Base-by-base conservation (phyloP, 2,797 vertebrate genomes). In the Rhinatrema bivittatum region DNA sequence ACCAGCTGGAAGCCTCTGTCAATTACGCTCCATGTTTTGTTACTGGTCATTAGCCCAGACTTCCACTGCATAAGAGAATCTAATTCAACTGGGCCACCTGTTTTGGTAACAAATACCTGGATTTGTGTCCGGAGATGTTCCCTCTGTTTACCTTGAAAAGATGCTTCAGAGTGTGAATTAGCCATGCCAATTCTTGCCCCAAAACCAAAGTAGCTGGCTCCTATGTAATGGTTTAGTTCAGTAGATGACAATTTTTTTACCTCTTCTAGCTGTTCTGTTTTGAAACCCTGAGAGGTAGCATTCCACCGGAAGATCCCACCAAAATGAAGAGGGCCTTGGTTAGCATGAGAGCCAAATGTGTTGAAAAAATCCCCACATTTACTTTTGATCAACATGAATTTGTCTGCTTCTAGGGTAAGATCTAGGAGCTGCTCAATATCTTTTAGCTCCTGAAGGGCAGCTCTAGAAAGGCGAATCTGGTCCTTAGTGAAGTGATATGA, bases 231-330 rank as follows among this genome's bases (percentile, higher is more conserved):
- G 25, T 53, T 12, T 2, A 82, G 42, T 0, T 33, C 47, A 4
- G 64, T 2, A 2, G 21, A 50, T 1, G 22, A 22, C n/a, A 39
- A 43, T 9, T 3, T 25, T 10, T 63, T 82, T 7, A 68, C 9
- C 25, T 78, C 50, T 9, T 42, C 36, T 16, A 23, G 1, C 2
- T 65, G 45, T 5, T 67, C 42, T 0, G 17, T 32, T 20, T 10
- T 26, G 48, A 81, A 80, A 3, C 64, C 74, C 35, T 56, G 50
- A 1, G 19, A 20, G 5, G 37, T 44, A 0, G 60, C 71, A 23
- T 66, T 84, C 72, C 74, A 83, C 64, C 65, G 77, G 52, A 71
- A 83, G 33, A 83, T 69, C 7, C 72, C 79, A 15, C 79, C 78
- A 9, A 83, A 66, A 29, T 82, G 79, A 12, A 80, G 10, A 19